phyloP scores from a whole-genome alignment of 2,888 invertebrate genomes.

The Drosophila neoperkinsi region DNA sequence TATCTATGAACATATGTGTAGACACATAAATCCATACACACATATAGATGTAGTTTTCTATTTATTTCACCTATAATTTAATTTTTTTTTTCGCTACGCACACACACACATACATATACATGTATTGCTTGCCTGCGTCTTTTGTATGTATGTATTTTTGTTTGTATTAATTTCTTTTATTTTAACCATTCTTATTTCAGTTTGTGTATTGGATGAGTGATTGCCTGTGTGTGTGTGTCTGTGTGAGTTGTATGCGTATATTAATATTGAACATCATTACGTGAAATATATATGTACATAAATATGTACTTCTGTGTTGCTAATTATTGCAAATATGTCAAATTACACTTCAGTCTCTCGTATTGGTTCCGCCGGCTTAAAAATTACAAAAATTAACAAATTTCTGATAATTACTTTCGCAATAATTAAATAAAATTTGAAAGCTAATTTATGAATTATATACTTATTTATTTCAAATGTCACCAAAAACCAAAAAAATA shows the following conservation, averaged over 20 bases:
- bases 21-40: background rate
- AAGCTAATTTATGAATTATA: conserved; percentile 30
- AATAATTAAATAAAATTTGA: conserved; percentile 57
- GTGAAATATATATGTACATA: conserved; percentile 18
- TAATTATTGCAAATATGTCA: conserved; percentile 67
- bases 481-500: conserved; percentile 30
- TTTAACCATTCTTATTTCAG: background rate
- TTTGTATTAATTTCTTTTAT: background rate
- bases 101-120: background rate
- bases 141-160: conserved; percentile 4
- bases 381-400: conserved; percentile 86
- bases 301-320: conserved; percentile 50
- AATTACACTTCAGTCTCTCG: conserved; percentile 91
- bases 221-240: conserved; percentile 5
- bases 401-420: conserved; percentile 77
- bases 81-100: background rate
- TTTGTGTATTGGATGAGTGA: background rate
- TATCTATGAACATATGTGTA: background rate
- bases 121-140: background rate
- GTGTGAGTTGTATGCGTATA: conserved; percentile 27
- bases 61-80: background rate
- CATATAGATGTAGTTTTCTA: background rate
- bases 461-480: conserved; percentile 19
- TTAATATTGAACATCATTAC: conserved; percentile 48
- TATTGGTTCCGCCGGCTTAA: conserved; percentile 90